Evolutionary conservation across 2,888 invertebrate species (phyloP), one percentile per base, ranked within the genome.

Genomic region (Octodonta nipae): DNA sequence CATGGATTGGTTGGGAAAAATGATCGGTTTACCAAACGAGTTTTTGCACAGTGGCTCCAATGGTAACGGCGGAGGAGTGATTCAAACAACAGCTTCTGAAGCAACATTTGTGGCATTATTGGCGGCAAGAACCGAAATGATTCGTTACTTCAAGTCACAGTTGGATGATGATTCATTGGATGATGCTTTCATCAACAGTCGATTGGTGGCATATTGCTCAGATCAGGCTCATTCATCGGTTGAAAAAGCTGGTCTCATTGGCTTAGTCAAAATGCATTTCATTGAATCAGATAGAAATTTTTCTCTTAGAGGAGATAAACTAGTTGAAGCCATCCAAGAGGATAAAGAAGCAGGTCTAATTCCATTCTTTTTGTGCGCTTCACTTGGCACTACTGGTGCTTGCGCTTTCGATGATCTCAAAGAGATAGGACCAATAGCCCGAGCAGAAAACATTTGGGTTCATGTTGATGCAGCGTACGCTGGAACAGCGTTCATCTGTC

Each of bases 381-480:
- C 95, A 4, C 65, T 96, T 15, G 98, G 98, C 11, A 93, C 95
- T 1, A 98, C 98, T 0, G 93, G 93, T 1, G 84, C 92, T 11
- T 98, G 96, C 54, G 81, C 95, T 2, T 96, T 98, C 50, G 98
- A 98, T 62, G 84, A 86, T 56, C 66, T 98, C 5, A 70, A 75
- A 17, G 74, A 77, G 50, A 64, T 80, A 12, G 75, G 75, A 0
- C 50, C 58, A 5, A 70, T 79, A 0, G 78, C 91, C 54, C 69
- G 73, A 37, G 70, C 75, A 32, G 86, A 92, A 56, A 75, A 80
- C 2, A 64, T 95, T 6, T 98, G 96, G 95, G 68, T 96, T 27
- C 98, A 98, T 54, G 81, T 92, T 6, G 96, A 98, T 53, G 93
- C 96, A 0, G 98, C 98, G 0, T 98, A 98, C 51, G 96, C 98